A percentile compares a stretch with the other conserved stretches of the same genome.
These are phyloP conservation scores for Keiferia lycopersicella DNA, from an alignment of 2,888 invertebrate species.

Conservation along the genomic window DNA sequence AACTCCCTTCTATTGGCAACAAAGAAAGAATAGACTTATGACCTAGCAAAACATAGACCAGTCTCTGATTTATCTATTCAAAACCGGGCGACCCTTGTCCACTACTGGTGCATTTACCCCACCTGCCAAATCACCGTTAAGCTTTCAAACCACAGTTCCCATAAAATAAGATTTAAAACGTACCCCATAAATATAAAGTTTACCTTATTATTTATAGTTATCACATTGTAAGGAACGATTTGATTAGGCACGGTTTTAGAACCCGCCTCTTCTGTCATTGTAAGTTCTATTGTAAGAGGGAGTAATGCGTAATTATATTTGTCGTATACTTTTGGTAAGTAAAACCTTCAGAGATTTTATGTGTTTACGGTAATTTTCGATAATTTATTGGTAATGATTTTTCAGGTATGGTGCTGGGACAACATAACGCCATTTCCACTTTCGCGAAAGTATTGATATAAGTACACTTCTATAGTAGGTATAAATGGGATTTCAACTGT, in stretches of 20 bases:
- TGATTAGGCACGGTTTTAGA: conserved; percentile 63
- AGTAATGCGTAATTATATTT: conserved; percentile 22
- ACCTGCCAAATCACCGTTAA: conserved; percentile 68
- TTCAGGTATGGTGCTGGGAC: neutral
- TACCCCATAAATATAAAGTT: conserved; percentile 61
- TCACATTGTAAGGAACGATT: conserved; percentile 53
- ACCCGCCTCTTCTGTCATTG: conserved; percentile 48
- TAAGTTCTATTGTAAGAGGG: conserved; percentile 26
- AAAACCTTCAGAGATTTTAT: conserved; percentile 26
- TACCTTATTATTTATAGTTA: conserved; percentile 57
- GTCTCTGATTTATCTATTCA: conserved; percentile 45
- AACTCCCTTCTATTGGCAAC: conserved; percentile 11
- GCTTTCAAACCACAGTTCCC: conserved; percentile 69
- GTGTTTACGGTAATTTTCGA: conserved; percentile 23
- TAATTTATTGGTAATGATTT: neutral
- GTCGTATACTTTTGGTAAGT: conserved; percentile 23
- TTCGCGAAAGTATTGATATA: too few species aligned
- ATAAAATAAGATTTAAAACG: conserved; percentile 77
- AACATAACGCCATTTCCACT: neutral
- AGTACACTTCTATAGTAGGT: too few species aligned
- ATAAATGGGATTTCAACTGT: too few species aligned
- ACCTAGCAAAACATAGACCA: conserved; percentile 51
- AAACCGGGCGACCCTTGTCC: conserved; percentile 39
- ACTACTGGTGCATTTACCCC: conserved; percentile 39
- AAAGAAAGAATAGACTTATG: conserved; percentile 37